These are phyloP conservation scores for Iguana delicatissima DNA, from an alignment of 2,797 vertebrate genomes.

Conservation along the genomic window DNA sequence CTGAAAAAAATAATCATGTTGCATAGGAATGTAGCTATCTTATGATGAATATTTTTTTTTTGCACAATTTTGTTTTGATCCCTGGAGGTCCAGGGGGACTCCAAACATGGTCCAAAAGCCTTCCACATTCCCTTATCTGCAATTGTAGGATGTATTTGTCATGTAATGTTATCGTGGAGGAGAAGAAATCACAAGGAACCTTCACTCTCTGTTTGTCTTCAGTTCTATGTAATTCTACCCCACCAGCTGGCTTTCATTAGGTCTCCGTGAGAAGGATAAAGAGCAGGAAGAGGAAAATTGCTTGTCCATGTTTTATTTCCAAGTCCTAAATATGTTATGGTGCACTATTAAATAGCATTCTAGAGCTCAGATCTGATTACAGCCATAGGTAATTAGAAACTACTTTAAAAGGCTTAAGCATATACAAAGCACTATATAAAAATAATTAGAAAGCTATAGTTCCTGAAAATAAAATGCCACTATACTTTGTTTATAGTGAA, in stretches of 20 bases:
- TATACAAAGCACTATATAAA: neutral
- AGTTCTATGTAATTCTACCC: neutral
- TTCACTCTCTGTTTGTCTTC: neutral
- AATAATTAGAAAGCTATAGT: conserved; percentile 24
- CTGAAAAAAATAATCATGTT: too few species aligned
- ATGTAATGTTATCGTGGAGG: neutral
- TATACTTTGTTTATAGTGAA: conserved; percentile 13
- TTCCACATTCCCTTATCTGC: too few species aligned
- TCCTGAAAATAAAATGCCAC: neutral
- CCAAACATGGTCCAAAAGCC: neutral
- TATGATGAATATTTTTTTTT: too few species aligned
- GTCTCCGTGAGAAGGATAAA: conserved; percentile 1
- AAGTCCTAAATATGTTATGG: conserved; percentile 3
- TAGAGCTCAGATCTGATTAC: neutral
- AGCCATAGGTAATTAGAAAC: conserved; percentile 29
- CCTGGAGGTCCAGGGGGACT: too few species aligned
- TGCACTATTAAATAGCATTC: conserved; percentile 10
- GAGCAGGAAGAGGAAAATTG: neutral
- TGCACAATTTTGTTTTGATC: too few species aligned
- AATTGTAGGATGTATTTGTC: neutral
- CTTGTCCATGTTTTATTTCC: neutral
- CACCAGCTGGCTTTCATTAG: neutral
- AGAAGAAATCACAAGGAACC: neutral
- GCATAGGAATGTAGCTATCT: too few species aligned
- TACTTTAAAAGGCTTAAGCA: conserved; percentile 24